Evolutionary conservation across 2,113 vertebrate genomes (phyloP), one percentile per base, ranked within the genome.

Genomic region (Heliornis fulica): DNA sequence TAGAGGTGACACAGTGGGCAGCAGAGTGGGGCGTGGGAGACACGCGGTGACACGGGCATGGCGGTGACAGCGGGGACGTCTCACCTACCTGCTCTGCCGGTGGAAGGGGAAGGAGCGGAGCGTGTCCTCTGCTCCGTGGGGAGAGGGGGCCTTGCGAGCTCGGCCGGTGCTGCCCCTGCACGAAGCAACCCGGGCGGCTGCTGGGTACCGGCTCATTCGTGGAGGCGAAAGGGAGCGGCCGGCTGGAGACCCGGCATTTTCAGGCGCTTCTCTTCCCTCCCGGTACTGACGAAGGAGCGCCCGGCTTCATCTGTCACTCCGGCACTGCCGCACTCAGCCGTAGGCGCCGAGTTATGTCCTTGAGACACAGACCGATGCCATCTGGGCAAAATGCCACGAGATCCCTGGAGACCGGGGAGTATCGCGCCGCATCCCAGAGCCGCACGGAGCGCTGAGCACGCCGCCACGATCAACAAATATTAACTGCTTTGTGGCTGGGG

Each of bases 311-410:
- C 95, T 48, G 38, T 50, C 69, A 53, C 60, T 32, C 54, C 6
- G 3, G 61, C 4, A 18, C 93, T 31, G 63, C 65, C 14, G 87
- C 26, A 2, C 64, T 4, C 48, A 76, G 71, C 65, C 14, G 41
- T 45, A n/a, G 41, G 68, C 53, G 9, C 83, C 3, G 34, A 15
- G 36, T 78, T 83, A 65, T 45, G 71, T 89, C 91, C 95, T 89
- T 79, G 91, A 91, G 95, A 71, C 68, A 51, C 93, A 79, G 81
- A 70, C 71, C 5, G 36, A 51, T 85, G 95, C 90, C 95, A 94
- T 78, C 64, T 90, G 83, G 90, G 93, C 87, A 82, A 93, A 90
- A 88, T 78, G 87, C 93, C 91, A 87, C 3, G 3, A 65, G 81
- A 48, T 71, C 88, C 93, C 46, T 10, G 76, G 95, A 76, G 93